Base-by-base conservation (phyloP, 2,888 invertebrate species). In the Cotesia congregata region DNA sequence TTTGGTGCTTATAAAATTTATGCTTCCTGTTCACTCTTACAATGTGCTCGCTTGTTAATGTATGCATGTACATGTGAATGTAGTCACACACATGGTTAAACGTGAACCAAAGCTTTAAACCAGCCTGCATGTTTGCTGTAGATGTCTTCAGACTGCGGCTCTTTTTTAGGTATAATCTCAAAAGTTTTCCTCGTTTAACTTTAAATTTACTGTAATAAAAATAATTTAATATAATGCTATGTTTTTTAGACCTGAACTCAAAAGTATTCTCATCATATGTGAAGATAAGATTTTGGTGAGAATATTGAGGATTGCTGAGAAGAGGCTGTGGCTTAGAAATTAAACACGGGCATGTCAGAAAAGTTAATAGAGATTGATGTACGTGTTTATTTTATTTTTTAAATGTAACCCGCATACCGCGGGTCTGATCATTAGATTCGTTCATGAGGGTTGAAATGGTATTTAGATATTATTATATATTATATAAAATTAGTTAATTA, bases 1-100 rank as follows among this genome's bases (percentile, higher is more conserved):
- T 87, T 87, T 85, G 85, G 85, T 82, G 85, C 84, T 86, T 83
- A 84, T 83, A 80, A 87, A 88, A 87, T 88, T 88, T 88, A 88
- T 87, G 88, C 87, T 88, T 88, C 88, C 88, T 86, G 87, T 83
- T 82, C 80, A 80, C 78, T 50, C 50, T 80, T 80, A 81, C 83
- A 84, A 83, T 82, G 81, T 79, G 78, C 77, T 77, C 79, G 77
- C 78, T 72, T 65, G 50, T 70, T 41, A 75, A 73, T 75, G 59
- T 68, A 50, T 64, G 79, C 77, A 74, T 80, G 73, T 40, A 65
- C 62, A 41, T 50, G 65, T 50, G 30, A 40, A 40, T 6, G 12
- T 61, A 65, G 41, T 60, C 59, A 74, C 70, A 68, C 76, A 65
- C 68, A 71, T 65, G 64, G 61, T 50, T 65, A 67, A 76, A 72